A percentile compares a stretch with the other conserved stretches of the same genome.
Evolutionary conservation across 2,797 vertebrate genomes (phyloP).

Genomic region (Cyprinella venusta): DNA sequence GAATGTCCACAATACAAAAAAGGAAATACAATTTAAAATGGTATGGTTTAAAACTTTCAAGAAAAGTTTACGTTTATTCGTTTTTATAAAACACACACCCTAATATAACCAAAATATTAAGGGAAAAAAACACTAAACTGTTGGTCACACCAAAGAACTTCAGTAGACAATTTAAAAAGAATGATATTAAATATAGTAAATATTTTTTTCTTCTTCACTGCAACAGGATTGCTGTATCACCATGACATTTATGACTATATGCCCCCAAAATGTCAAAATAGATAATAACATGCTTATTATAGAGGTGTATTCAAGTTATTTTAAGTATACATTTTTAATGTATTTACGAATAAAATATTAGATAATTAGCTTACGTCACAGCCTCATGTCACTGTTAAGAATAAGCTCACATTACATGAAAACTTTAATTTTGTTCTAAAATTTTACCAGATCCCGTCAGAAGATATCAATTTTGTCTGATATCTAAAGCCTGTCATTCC

Average conservation of each 20-base stretch:
- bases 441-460: no score
- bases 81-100: no score
- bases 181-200: background rate
- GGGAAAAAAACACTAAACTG: no score
- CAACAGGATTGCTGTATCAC: no score
- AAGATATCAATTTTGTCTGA: background rate
- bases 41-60: background rate
- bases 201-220: no score
- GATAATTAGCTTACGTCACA: background rate
- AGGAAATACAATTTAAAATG: slow-evolving; percentile 52
- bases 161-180: background rate
- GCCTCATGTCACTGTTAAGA: background rate
- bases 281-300: background rate
- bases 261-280: background rate
- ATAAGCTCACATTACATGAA: background rate
- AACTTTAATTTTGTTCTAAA: background rate
- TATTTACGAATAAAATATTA: background rate
- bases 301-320: background rate
- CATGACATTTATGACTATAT: background rate
- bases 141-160: background rate
- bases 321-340: background rate
- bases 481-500: background rate
- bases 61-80: no score
- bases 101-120: no score
- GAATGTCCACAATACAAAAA: slow-evolving; percentile 84